These are phyloP conservation scores for Leptodirus hochenwartii DNA, from an alignment of 2,888 invertebrate species.

Conservation along the genomic window DNA sequence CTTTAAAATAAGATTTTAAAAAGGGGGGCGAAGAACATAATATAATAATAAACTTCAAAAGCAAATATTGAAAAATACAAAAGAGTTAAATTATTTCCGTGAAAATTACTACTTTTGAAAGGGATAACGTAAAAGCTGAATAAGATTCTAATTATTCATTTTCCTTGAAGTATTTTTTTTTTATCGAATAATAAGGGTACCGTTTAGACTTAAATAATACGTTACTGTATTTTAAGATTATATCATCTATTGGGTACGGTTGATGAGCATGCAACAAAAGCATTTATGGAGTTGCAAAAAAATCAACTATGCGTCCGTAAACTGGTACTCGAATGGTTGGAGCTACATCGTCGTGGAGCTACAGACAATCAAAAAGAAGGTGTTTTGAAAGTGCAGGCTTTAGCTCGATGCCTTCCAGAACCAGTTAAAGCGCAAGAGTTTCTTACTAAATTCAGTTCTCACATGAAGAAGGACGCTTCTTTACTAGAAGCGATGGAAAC, in stretches of 20 bases:
- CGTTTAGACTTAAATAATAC: no score
- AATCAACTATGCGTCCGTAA: conserved; percentile 72
- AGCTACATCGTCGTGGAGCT: conserved; percentile 54
- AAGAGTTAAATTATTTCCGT: no score
- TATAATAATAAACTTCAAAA: no score
- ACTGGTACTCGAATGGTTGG: conserved; percentile 74
- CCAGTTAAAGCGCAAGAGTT: conserved; percentile 83
- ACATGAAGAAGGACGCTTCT: conserved; percentile 53
- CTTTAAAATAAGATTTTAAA: no score
- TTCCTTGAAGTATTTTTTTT: no score
- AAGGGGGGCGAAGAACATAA: no score
- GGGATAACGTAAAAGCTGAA: no score
- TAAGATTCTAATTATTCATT: no score
- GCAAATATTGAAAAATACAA: no score
- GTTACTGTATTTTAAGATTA: no score
- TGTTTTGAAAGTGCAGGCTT: conserved; percentile 43
- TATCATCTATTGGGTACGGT: conserved; percentile 84
- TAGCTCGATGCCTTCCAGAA: conserved; percentile 75
- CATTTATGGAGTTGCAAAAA: conserved; percentile 82
- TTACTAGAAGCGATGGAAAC: conserved; percentile 69
- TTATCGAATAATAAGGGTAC: no score
- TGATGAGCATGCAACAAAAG: conserved; percentile 88
- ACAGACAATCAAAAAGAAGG: conserved; percentile 52
- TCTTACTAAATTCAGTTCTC: conserved; percentile 60
- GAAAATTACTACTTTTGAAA: no score